A percentile compares a stretch with the other conserved stretches of the same genome.
These are phyloP conservation scores for Crotalus adamanteus DNA, from an alignment of 2,797 vertebrate species.

Conservation along the genomic window DNA sequence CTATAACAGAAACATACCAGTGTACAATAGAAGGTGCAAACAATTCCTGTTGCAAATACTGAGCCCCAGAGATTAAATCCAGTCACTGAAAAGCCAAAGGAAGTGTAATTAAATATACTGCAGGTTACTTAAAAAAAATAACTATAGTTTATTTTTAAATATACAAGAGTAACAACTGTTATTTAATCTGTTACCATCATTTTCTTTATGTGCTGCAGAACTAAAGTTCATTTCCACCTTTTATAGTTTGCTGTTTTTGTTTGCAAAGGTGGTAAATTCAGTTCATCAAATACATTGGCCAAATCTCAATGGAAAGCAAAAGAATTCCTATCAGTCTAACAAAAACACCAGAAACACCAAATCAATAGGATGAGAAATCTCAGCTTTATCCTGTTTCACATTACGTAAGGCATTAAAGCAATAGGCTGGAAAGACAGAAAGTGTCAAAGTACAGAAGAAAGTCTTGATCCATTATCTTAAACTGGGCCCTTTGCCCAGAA, in stretches of 20 bases:
- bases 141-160: not conserved
- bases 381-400: not conserved
- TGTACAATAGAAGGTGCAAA: constrained; percentile 84
- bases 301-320: not conserved
- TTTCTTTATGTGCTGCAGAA: not conserved
- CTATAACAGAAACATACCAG: constrained; percentile 71
- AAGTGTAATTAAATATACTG: not conserved
- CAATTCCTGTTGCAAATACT: constrained; percentile 80
- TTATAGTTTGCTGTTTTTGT: not conserved
- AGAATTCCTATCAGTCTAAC: not conserved
- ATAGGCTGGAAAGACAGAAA: accelerated
- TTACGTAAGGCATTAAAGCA: not conserved
- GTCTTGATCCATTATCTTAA: constrained; percentile 50
- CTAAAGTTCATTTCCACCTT: not conserved
- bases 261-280: not conserved
- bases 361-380: not conserved
- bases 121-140: not conserved
- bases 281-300: not conserved
- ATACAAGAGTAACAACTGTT: not conserved
- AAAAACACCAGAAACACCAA: not conserved
- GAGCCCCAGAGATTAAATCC: constrained; percentile 83
- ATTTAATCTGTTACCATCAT: not conserved
- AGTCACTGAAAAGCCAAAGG: constrained; percentile 72
- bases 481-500: constrained; percentile 51
- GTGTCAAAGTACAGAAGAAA: constrained; percentile 50